These are phyloP conservation scores for Drosophila meridionalis DNA, from an alignment of 2,888 invertebrate genomes.

Conservation along the genomic window DNA sequence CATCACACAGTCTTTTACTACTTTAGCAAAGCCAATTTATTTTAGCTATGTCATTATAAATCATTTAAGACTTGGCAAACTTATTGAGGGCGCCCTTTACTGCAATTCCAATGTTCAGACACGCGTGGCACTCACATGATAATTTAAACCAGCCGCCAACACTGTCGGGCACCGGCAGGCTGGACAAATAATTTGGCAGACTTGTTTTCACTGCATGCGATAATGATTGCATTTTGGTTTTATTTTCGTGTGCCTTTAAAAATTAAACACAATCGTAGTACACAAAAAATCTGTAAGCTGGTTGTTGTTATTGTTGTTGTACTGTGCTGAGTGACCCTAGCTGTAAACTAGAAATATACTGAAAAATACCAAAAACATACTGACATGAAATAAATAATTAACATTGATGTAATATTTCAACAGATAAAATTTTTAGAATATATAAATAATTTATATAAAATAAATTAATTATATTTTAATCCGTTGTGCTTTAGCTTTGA, in stretches of 20 bases:
- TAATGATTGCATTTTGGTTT: conserved; percentile 89
- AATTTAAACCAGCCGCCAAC: conserved; percentile 94
- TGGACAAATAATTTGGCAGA: conserved; percentile 93
- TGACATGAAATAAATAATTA: neutral
- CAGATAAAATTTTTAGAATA: too few species aligned
- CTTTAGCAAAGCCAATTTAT: neutral
- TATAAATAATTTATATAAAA: neutral
- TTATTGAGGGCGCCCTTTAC: conserved; percentile 37
- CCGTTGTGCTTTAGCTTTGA: neutral
- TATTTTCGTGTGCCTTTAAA: conserved; percentile 3
- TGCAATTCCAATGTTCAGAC: conserved; percentile 37
- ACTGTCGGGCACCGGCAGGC: conserved; percentile 93
- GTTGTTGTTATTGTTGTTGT: conserved; percentile 29
- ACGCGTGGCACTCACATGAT: conserved; percentile 88
- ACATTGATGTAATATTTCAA: neutral
- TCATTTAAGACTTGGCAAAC: neutral
- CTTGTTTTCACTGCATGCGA: conserved; percentile 91
- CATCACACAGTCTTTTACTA: conserved; percentile 10
- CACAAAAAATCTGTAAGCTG: conserved; percentile 21
- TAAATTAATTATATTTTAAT: neutral
- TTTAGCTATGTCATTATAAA: conserved; percentile 20
- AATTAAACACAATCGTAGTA: conserved; percentile 30
- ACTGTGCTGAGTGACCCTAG: conserved; percentile 11
- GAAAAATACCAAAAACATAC: conserved; percentile 11
- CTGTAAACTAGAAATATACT: neutral